Base-by-base conservation (phyloP, 2,113 vertebrate genomes). In the Notiomystis cincta region DNA sequence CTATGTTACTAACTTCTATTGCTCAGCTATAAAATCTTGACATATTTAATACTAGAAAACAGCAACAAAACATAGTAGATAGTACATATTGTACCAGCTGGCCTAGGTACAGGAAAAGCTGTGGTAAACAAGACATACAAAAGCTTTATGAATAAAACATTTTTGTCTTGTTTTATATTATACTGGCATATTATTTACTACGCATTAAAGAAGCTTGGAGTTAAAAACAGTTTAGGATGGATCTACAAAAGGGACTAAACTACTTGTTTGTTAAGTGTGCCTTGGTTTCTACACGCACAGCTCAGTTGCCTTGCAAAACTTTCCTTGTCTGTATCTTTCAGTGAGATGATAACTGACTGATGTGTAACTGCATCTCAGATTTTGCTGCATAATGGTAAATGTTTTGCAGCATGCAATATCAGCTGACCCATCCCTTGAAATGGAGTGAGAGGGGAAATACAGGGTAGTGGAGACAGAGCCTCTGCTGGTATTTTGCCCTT, bases 111-210 rank as follows among this genome's bases (percentile, higher is more conserved):
- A 66, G 40, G 62, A 82, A 85, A 95, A 95, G 30, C 87, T 65
- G 47, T 45, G 42, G 38, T 91, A 70, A 67, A 76, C 58, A 89
- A 87, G 27, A 45, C 37, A 45, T 56, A n/a, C 21, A 64, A 90
- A 90, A 91, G 28, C 76, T 88, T 70, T 54, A 79, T 85, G 84
- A 97, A 97, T 93, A 97, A 97, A 95, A 83, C 77, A 93, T 91
- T 78, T 95, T 95, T 87, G 20, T 72, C 82, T 91, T 79, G 80
- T 77, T 92, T 94, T 91, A 30, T 91, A 18, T 54, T 76, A n/a
- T 87, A 53, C 27, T 22, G 33, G 23, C 22, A 45, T 93, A 77
- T 87, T 86, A 35, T 61, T 90, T 87, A 17, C 73, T 84, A 57
- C 73, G 60, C 88, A 84, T 94, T 89, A 87, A 76, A 85, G 64